These are phyloP conservation scores for Nettapus auritus DNA, from an alignment of 2,113 vertebrate species.

Conservation along the genomic window DNA sequence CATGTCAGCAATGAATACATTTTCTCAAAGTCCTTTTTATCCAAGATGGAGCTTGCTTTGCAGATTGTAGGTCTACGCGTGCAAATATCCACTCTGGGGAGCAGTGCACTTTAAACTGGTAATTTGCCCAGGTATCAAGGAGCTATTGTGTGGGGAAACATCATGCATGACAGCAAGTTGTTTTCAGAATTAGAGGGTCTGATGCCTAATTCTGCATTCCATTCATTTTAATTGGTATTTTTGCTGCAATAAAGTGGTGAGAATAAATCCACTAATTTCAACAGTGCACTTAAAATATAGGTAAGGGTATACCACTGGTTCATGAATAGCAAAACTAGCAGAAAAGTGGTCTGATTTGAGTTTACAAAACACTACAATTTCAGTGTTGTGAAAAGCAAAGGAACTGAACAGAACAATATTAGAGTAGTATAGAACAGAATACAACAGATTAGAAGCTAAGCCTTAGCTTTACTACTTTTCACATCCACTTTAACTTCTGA, in stretches of 20 bases:
- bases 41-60: not conserved
- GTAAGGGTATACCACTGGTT: not conserved
- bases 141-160: not conserved
- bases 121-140: not conserved
- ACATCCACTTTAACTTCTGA: not conserved
- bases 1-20: accelerated
- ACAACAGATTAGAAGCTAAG: not conserved
- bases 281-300: not conserved
- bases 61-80: not conserved
- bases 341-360: not conserved
- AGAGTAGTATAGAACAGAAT: not conserved
- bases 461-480: not conserved
- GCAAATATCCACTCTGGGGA: not conserved
- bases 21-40: not conserved
- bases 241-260: not conserved
- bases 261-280: not conserved
- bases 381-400: not conserved
- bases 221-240: not conserved
- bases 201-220: not conserved
- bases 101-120: not conserved
- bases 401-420: not conserved
- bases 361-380: not conserved
- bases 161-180: accelerated
- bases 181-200: not conserved
- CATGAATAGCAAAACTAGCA: not conserved